Evolutionary conservation across 2,797 vertebrate genomes (phyloP).

Genomic region (Sarcophilus harrisii): DNA sequence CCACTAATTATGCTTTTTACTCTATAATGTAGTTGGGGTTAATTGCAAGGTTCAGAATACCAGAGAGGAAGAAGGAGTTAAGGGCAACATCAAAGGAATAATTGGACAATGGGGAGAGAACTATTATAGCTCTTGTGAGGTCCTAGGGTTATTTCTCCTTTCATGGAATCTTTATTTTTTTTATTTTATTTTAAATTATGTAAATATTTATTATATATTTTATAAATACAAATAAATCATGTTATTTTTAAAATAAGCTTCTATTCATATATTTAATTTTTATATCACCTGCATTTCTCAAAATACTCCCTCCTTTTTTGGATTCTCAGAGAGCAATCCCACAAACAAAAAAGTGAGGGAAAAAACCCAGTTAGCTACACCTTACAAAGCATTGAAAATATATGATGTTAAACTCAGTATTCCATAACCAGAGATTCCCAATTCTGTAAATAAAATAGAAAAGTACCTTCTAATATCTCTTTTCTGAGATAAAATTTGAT

Average conservation of each 20-base stretch:
- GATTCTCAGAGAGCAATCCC: neutral
- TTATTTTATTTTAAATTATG: neutral
- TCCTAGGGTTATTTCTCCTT: neutral
- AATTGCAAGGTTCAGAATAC: neutral
- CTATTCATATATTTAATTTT: neutral
- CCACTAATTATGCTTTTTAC: neutral
- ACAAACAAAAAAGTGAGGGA: neutral
- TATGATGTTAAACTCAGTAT: neutral
- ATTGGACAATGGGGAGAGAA: neutral
- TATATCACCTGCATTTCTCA: neutral
- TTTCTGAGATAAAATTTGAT: neutral
- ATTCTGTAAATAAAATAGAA: neutral
- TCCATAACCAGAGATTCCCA: neutral
- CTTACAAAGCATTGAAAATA: neutral
- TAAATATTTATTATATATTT: too few relatives aligned
- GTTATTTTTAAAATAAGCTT: neutral
- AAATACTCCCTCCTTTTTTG: neutral
- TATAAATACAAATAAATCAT: too few relatives aligned
- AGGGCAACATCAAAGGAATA: neutral
- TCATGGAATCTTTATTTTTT: neutral
- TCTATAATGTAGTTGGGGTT: neutral
- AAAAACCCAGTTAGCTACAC: neutral
- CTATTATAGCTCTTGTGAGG: neutral
- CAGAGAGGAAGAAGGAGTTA: neutral
- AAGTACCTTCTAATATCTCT: neutral